Conservation (phyloP, 1,140 invertebrate genomes). For the Drosophila aff. region DNA sequence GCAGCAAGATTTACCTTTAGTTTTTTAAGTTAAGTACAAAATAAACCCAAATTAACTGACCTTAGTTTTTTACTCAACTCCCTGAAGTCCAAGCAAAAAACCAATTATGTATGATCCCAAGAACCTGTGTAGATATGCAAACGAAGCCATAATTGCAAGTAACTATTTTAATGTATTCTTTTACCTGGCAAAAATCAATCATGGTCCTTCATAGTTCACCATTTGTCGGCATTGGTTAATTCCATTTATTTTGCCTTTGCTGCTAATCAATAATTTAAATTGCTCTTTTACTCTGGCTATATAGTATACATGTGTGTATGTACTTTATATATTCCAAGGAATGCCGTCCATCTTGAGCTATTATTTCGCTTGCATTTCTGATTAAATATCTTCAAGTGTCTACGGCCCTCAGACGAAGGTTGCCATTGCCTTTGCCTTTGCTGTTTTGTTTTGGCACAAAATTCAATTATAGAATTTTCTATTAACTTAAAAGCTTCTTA, state of each 20-base stretch:
- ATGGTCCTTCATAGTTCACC: neutral
- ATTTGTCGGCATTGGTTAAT: conserved; percentile 17
- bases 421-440: conserved; percentile 11
- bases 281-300: neutral
- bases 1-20: too few relatives aligned
- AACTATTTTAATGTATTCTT: conserved; percentile 16
- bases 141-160: neutral
- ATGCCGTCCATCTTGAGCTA: conserved; percentile 29
- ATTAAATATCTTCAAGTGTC: conserved; percentile 34
- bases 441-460: conserved; percentile 51
- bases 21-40: neutral
- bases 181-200: neutral
- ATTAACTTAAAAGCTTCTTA: conserved; percentile 82
- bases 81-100: neutral
- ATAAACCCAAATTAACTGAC: too few relatives aligned
- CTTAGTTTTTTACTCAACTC: too few relatives aligned
- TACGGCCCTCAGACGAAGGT: conserved; percentile 9
- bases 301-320: neutral
- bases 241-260: conserved; percentile 12
- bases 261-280: conserved; percentile 45
- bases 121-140: neutral
- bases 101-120: conserved; percentile 7
- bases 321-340: neutral
- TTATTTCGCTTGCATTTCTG: conserved; percentile 51
- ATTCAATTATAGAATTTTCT: conserved; percentile 80